Evolutionary conservation across 2,797 vertebrate genomes (phyloP), one percentile per base, ranked within the genome.

Genomic region (Trachurus trachurus): DNA sequence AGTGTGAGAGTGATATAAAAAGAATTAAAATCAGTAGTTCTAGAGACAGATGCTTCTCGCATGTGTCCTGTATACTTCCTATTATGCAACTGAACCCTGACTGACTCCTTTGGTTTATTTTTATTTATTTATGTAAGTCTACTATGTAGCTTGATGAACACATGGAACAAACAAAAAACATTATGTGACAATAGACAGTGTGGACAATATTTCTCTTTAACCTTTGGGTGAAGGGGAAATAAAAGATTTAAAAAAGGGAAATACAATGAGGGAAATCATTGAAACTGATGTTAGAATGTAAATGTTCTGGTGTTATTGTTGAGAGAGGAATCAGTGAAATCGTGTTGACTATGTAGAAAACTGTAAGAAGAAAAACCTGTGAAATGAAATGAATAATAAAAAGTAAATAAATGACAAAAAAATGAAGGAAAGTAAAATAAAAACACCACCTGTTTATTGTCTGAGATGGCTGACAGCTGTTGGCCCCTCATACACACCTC

Each of bases 401-500:
- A 42, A 37, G 34, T 47, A 47, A 47, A 42, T 42, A 42, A 12
- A 44, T 42, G 4, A 42, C 12, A 42, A 12, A 42, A n/a, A 21
- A 65, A 52, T 64, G 19, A 63, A 69, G 57, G 13, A 29, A 39
- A 22, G 50, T 44, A 62, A 50, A 45, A 49, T 21, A 16, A 42
- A 67, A 74, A 66, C 16, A 2, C 66, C 80, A 89, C 49, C 83
- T 85, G 82, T 47, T 53, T 77, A 82, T 83, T 90, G 90, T 87
- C 29, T 76, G 75, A 54, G 59, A 59, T 4, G 22, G 69, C 74
- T 60, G 80, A 88, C 93, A 94, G 93, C 93, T 93, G 91, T 87
- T 78, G 85, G 77, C 62, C 74, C 75, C 84, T 89, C 84, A 78
- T 12, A 58, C 66, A 77, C 91, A 91, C 87, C 87, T 85, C 85